Base-by-base conservation (phyloP, 2,113 vertebrate species). In the Ochotona curzoniae region DNA sequence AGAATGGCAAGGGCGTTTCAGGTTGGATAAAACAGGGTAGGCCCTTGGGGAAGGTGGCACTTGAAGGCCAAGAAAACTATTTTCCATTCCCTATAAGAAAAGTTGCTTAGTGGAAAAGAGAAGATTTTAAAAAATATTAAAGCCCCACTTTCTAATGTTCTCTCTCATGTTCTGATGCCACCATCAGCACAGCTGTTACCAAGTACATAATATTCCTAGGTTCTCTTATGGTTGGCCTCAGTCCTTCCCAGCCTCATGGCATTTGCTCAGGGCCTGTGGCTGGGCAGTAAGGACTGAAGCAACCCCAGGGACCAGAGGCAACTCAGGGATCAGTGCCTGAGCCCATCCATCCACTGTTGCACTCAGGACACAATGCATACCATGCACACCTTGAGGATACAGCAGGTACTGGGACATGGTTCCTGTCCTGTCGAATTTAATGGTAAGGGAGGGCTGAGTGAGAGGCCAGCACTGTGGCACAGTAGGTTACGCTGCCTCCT, bases 71-170 rank as follows among this genome's bases (percentile, higher is more conserved):
- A 83, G 11, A 63, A 38, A 51, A 69, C 25, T 44, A 1, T 84
- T 94, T 87, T 83, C 61, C 10, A 54, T 61, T 87, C 84, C 54
- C 66, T 30, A 44, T 32, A 89, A 89, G 49, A 76, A 67, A 64
- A 71, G 14, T 92, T 94, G 38, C 30, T 93, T 71, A 70, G 71
- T 89, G 73, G n/a, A 54, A 32, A n/a, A 87, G 86, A 64, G 28
- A 74, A 87, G 32, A 23, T n/a, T n/a, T n/a, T 70, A 47, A 49
- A 89, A 66, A 83, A 67, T 81, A 51, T 49, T 5, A 75, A 83
- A 96, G 21, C 20, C 44, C 63, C 7, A 18, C 25, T 35, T 70
- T 32, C 26, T 84, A n/a, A n/a, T n/a, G n/a, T n/a, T n/a, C n/a
- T n/a, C n/a, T n/a, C n/a, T n/a, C 78, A 44, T 74, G 49, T 73